Evolutionary conservation across 2,797 vertebrate species (phyloP).

Genomic region (Rhinichthys osculus): DNA sequence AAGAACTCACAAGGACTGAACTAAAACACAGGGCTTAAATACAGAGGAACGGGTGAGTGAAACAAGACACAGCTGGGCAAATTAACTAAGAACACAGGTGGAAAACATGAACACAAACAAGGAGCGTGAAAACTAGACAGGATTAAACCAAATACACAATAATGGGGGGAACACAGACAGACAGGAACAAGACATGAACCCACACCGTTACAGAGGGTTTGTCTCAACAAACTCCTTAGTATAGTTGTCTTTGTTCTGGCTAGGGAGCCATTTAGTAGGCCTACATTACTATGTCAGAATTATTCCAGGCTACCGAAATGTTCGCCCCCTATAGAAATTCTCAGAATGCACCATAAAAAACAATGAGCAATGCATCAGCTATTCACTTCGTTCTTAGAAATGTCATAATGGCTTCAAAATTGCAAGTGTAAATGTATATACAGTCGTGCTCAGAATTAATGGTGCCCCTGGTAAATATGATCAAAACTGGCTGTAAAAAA

Average conservation of each 20-base stretch:
- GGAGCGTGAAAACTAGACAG: too few species aligned
- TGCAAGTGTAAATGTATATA: neutral
- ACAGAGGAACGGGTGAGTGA: too few species aligned
- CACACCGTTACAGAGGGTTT: neutral
- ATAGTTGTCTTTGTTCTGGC: neutral
- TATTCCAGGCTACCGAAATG: neutral
- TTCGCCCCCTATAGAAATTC: neutral
- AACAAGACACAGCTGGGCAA: too few species aligned
- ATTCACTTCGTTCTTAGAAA: neutral
- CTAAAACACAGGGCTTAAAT: too few species aligned
- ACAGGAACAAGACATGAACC: too few species aligned
- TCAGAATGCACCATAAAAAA: neutral
- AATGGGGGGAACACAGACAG: too few species aligned
- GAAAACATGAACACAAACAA: too few species aligned
- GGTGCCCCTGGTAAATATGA: too few species aligned
- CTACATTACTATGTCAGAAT: conserved; percentile 25
- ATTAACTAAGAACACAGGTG: too few species aligned
- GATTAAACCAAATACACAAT: too few species aligned
- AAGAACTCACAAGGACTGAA: too few species aligned
- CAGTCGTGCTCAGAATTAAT: neutral
- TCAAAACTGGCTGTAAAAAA: too few species aligned
- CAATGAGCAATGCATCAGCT: neutral
- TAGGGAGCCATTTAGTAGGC: conserved; percentile 7
- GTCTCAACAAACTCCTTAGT: neutral
- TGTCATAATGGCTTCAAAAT: neutral